Evolutionary conservation across 2,888 invertebrate species (phyloP), one percentile per base, ranked within the genome.

Genomic region (Tetramorium bicarinatum): DNA sequence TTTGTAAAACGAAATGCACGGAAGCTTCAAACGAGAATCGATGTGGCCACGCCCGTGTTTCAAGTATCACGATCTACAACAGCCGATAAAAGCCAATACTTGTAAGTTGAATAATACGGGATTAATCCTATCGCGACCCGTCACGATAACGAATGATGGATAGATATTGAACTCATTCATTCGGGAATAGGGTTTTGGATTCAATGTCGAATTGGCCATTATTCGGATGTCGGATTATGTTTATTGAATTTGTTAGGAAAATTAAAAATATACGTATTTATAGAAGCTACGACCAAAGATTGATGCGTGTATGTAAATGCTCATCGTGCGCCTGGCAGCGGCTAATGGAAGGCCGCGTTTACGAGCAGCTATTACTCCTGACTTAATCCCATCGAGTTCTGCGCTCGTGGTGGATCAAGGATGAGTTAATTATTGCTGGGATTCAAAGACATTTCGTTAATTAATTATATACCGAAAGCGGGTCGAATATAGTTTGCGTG

Each of bases 321-420:
- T 29, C 29, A 41, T 54, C 44, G 8, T 47, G 59, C 59, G 38
- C 0, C 25, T 56, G 47, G 29, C 21, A 59, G n/a, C 71, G 7
- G n/a, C 38, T 72, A 79, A 79, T 79, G 74, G 59, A 72, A 59
- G 72, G 38, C 34, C 44, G 54, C n/a, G 59, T 34, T 71, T 79
- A 71, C 38, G 21, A 56, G 29, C 38, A 7, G 8, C 71, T 47
- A 80, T 80, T 71, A 72, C 47, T 80, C 25, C 38, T 15, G 18
- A 3, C 47, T 71, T 59, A 72, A 80, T 80, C 72, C 59, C 13
- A 72, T 72, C 79, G 79, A 38, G 21, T 69, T 67, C 25, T 29
- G 34, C 2, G 47, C 56, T 54, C 47, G 76, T n/a, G 44, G 67
- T 47, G 56, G 18, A 29, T 21, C 59, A 47, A 38, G 47, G 13